A percentile compares a stretch with the other conserved stretches of the same genome.
Evolutionary conservation across 2,888 invertebrate species (phyloP).

Genomic region (Pristionchus exspectatus): DNA sequence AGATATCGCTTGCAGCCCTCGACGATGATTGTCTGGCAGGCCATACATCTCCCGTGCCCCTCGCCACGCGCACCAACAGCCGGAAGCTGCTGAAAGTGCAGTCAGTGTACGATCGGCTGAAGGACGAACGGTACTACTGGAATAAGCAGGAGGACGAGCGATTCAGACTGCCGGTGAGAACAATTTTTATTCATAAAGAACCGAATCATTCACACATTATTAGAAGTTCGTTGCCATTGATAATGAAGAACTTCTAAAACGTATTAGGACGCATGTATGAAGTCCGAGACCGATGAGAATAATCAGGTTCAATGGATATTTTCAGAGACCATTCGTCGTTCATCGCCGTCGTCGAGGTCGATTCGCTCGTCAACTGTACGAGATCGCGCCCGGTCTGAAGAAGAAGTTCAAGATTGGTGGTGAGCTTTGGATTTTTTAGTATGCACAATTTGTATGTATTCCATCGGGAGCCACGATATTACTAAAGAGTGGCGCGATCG

Average conservation of each 20-base stretch:
- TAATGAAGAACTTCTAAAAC: no score
- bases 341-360: no score
- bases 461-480: no score
- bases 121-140: slow-evolving; percentile 25
- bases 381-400: no score
- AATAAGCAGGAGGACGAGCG: neutral
- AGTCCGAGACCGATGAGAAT: neutral
- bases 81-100: neutral
- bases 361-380: no score
- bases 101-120: slow-evolving; percentile 16
- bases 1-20: neutral
- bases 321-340: no score
- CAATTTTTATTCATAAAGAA: neutral
- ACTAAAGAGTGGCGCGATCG: neutral
- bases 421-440: no score
- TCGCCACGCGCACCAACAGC: neutral
- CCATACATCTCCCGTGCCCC: neutral
- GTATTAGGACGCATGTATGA: neutral
- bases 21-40: neutral
- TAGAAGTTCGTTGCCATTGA: no score
- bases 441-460: no score
- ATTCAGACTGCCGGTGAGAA: neutral
- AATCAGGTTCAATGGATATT: neutral
- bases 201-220: neutral
- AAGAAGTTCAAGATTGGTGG: no score